Base-by-base conservation (phyloP, 1,140 invertebrate species). In the Drosophila murphyi region DNA sequence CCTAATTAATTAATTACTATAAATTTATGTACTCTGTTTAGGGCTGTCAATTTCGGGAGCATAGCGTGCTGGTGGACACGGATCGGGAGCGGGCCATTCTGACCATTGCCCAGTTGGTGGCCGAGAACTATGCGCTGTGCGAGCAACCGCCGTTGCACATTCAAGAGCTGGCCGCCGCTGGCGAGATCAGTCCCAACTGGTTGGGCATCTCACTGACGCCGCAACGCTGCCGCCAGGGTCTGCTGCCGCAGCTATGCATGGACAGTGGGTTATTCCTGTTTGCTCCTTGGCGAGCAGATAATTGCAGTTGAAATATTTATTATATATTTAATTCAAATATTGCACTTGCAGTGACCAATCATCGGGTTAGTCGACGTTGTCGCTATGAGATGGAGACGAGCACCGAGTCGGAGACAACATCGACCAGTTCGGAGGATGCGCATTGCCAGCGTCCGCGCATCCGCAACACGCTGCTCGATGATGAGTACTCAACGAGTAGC, bases 41-140 rank as follows among this genome's bases (percentile, higher is more conserved):
- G 92, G 92, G 92, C 12, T 92, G 92, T 12, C 92, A 92, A 60
- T 92, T 92, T 60, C 77, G 92, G 0, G 92, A 92, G 50, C 92
- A 92, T 61, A 92, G 90, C 43, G 91, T 92, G 12, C 56, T 92
- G 5, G 82, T 92, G 12, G 92, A 92, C 37, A 92, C 82, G 2
- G 92, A 92, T 80, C 77, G 92, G 0, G 92, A 92, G 41, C 85
- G 92, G 1, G 82, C 92, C 29, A 92, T 92, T 8, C 63, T 92
- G 50, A 77, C 86, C 56, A 91, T 92, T 41, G 87, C 82, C 5
- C 92, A 92, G 70, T 45, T 92, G 37, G 85, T 91, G 7, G 77
- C 64, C 1, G 90, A 92, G 32, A 89, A 90, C 39, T 81, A 80
- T 59, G 81, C 82, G 0, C 37, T 92, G 31, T 88, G 78, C 29